These are phyloP conservation scores for Ailurus styani DNA, from an alignment of 2,113 vertebrate genomes.

Conservation along the genomic window DNA sequence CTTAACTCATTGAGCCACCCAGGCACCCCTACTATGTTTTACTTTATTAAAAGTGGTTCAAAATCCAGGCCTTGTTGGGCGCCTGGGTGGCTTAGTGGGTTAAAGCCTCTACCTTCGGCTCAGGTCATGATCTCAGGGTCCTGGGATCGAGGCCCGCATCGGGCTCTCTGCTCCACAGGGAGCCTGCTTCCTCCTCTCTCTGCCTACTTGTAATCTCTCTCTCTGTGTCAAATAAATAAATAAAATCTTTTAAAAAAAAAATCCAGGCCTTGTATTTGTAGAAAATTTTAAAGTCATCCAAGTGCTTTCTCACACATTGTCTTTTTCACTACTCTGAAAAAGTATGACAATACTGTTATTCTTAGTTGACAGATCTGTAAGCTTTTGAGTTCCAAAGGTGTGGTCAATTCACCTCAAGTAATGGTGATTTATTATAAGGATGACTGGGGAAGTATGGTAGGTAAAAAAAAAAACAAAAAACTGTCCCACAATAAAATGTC, in stretches of 20 bases:
- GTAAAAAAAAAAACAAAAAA: too few species aligned
- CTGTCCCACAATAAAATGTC: not conserved
- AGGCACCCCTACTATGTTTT: not conserved
- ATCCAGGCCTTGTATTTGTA: not conserved
- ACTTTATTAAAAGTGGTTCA: not conserved
- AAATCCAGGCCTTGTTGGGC: not conserved
- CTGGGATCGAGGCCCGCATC: too few species aligned
- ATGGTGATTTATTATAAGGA: not conserved
- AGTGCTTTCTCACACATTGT: not conserved
- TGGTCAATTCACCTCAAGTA: not conserved
- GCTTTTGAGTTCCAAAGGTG: not conserved
- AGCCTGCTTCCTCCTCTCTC: too few species aligned
- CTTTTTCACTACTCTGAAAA: slow-evolving; percentile 8
- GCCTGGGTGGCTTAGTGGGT: too few species aligned
- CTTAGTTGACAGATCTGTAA: not conserved
- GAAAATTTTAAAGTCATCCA: not conserved
- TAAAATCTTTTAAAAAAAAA: too few species aligned
- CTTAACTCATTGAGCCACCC: not conserved
- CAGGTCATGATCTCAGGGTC: too few species aligned
- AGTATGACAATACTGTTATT: not conserved
- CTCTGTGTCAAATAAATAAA: too few species aligned
- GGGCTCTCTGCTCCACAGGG: too few species aligned
- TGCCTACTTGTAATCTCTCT: too few species aligned
- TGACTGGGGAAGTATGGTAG: not conserved
- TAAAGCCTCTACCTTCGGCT: too few species aligned